A percentile compares a stretch with the other conserved stretches of the same genome.
Conservation (phyloP, 1,140 invertebrate species). For the Drosophila lowei region DNA sequence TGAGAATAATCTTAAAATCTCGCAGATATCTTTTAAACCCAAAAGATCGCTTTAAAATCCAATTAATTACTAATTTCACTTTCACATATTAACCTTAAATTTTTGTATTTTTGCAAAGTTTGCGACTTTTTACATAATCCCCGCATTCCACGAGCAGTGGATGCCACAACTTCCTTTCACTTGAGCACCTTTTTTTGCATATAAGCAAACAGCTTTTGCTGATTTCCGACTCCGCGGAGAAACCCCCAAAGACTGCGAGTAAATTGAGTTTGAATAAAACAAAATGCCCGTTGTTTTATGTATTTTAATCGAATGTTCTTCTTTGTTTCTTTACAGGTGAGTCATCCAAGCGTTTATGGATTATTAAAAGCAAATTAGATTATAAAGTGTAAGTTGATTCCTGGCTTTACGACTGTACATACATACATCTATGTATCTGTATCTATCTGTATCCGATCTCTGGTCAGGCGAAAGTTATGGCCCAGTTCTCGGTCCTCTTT, state of each 20-base stretch:
- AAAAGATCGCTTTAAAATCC: too few species aligned
- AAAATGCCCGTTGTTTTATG: slow-evolving; percentile 1
- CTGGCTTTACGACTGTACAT: slow-evolving; percentile 10
- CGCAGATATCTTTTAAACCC: too few species aligned
- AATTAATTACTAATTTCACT: too few species aligned
- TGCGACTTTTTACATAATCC: slow-evolving; percentile 30
- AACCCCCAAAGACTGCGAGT: background rate
- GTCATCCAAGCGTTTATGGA: slow-evolving; percentile 27
- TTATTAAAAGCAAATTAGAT: slow-evolving; percentile 1
- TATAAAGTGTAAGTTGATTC: slow-evolving; percentile 11
- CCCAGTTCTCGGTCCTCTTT: background rate
- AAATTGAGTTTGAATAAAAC: slow-evolving; percentile 7
- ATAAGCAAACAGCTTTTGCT: slow-evolving; percentile 47
- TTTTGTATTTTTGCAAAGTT: background rate
- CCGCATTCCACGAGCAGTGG: slow-evolving; percentile 29
- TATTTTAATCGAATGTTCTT: slow-evolving; percentile 1
- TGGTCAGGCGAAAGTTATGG: slow-evolving; percentile 47
- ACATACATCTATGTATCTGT: too few species aligned
- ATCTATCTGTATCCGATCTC: slow-evolving; percentile 2
- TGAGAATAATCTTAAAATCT: too few species aligned
- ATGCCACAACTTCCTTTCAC: too few species aligned
- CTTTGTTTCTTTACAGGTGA: slow-evolving; percentile 64
- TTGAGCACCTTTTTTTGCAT: slow-evolving; percentile 24
- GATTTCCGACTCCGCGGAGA: slow-evolving; percentile 13
- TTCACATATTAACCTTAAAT: too few species aligned